phyloP scores from a whole-genome alignment of 2,113 vertebrate species.

The Plestiodon gilberti region DNA sequence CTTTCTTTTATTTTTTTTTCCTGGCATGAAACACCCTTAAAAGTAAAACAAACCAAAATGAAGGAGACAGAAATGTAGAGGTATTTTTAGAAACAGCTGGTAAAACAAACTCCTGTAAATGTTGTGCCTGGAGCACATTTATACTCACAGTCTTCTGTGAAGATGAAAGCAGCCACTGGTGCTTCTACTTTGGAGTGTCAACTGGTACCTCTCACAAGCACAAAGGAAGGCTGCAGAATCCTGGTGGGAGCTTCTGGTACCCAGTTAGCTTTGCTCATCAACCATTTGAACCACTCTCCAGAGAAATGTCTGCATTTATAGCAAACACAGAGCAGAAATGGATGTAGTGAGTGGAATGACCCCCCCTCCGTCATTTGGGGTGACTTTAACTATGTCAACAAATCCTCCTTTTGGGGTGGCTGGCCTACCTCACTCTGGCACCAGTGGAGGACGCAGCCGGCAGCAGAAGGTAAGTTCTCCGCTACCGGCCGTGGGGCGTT shows the following conservation, averaged over 20 bases:
- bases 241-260: constrained; percentile 4
- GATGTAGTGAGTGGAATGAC: too few species aligned
- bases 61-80: constrained; percentile 47
- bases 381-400: neutral
- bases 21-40: constrained; percentile 8
- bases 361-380: neutral
- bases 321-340: neutral
- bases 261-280: constrained; percentile 15
- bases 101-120: constrained; percentile 70
- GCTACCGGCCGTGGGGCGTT: too few species aligned
- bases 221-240: neutral
- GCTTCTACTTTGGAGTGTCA: constrained; percentile 29
- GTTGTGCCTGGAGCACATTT: constrained; percentile 64
- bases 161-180: constrained; percentile 58
- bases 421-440: too few species aligned
- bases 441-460: too few species aligned
- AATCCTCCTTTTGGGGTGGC: too few species aligned
- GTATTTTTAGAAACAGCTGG: constrained; percentile 76
- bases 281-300: constrained; percentile 22
- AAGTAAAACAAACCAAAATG: constrained; percentile 52
- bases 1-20: constrained; percentile 21
- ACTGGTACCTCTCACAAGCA: constrained; percentile 31
- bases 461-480: too few species aligned
- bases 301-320: neutral
- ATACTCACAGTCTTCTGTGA: constrained; percentile 61